Percentiles rank a stretch among this genome's conserved stretches.
Evolutionary conservation across 2,888 invertebrate species (phyloP).

Genomic region (Caenorhabditis sp.): DNA sequence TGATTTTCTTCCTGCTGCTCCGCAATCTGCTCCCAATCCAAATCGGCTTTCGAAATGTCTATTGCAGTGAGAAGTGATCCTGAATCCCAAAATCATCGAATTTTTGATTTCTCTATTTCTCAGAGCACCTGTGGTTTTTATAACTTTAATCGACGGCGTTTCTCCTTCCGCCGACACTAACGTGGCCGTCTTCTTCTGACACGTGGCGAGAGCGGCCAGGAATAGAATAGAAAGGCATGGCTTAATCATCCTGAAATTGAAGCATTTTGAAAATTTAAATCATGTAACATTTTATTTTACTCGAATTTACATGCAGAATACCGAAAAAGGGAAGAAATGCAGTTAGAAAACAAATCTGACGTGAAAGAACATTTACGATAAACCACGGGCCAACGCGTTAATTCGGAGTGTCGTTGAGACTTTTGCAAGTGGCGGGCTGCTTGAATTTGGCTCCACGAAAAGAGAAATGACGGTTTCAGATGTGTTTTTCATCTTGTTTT

Average conservation of each 20-base stretch:
- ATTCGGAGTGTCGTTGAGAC: conserved; percentile 39
- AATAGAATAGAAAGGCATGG: conserved; percentile 16
- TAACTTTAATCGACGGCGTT: conserved; percentile 26
- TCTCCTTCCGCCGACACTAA: conserved; percentile 40
- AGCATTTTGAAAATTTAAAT: neutral
- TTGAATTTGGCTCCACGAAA: no score
- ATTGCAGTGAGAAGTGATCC: conserved; percentile 30
- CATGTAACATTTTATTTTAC: neutral
- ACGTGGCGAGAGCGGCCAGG: conserved; percentile 23
- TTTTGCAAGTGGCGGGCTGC: no score
- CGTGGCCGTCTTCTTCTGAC: conserved; percentile 31
- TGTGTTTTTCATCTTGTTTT: no score
- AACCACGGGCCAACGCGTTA: conserved; percentile 17
- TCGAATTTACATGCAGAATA: neutral
- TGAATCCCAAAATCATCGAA: neutral
- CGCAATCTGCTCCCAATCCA: conserved; percentile 41
- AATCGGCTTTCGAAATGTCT: conserved; percentile 29
- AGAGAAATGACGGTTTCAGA: no score
- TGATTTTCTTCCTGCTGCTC: conserved; percentile 33
- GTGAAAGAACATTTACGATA: conserved; percentile 41
- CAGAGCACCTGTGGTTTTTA: conserved; percentile 26
- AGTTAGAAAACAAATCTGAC: conserved; percentile 16
- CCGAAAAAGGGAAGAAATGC: neutral
- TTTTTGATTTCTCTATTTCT: neutral
- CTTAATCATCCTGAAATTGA: conserved; percentile 45